phyloP scores from a whole-genome alignment of 64 coral and sea anemone species.

The Stylophora pistillata region DNA sequence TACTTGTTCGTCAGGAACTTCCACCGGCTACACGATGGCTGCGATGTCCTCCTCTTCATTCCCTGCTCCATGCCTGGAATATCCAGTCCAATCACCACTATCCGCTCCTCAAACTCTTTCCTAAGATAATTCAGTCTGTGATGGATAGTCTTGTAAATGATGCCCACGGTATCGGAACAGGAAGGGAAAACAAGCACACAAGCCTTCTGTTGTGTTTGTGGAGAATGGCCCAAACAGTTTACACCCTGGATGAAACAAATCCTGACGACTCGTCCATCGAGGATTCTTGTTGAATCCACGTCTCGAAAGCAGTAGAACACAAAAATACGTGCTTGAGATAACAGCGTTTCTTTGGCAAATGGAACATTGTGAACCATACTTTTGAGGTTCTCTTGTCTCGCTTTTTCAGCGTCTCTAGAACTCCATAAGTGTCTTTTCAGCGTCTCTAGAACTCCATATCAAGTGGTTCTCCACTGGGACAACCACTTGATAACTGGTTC shows the following conservation, averaged over 20 bases:
- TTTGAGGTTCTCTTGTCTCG: background rate
- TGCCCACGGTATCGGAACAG: background rate
- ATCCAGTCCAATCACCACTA: background rate
- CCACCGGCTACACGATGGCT: background rate
- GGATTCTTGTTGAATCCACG: background rate
- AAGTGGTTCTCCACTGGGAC: too few relatives aligned
- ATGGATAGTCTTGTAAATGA: background rate
- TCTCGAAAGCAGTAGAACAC: background rate
- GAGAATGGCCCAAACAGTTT: background rate
- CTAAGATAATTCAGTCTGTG: background rate
- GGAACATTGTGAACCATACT: background rate
- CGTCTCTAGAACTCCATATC: too few relatives aligned
- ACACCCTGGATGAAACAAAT: background rate
- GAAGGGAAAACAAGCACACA: background rate
- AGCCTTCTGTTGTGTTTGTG: background rate
- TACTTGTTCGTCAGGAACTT: background rate
- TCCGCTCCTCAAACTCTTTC: constrained; percentile 12
- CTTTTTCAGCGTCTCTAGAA: too few relatives aligned
- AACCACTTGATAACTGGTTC: too few relatives aligned
- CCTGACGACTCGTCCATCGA: background rate
- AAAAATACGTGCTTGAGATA: background rate
- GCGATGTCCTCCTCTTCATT: background rate
- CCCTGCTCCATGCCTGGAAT: background rate
- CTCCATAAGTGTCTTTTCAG: too few relatives aligned
- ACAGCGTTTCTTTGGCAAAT: background rate